Conservation (phyloP, 1,140 invertebrate species). For the Ceratosolen fusciceps region DNA sequence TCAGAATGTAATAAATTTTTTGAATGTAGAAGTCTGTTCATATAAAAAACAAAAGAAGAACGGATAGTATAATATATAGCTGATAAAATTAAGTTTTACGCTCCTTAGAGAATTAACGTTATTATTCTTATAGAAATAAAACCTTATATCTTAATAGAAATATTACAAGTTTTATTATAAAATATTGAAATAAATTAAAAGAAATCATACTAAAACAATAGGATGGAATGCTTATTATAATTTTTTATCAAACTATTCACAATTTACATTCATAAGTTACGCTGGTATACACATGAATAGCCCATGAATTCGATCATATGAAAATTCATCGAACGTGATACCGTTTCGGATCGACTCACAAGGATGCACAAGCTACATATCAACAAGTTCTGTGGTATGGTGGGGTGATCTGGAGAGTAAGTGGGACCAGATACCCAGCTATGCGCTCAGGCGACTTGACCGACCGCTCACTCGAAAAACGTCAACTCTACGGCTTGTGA, state of each 20-base stretch:
- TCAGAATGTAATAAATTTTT: no score
- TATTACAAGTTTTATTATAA: neutral
- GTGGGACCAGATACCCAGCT: neutral
- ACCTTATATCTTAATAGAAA: neutral
- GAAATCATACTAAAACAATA: neutral
- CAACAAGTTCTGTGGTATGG: neutral
- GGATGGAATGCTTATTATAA: neutral
- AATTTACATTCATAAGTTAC: neutral
- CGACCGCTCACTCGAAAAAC: slow-evolving; percentile 27
- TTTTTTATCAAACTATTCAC: neutral
- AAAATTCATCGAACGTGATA: slow-evolving; percentile 3
- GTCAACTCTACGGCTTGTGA: slow-evolving; percentile 29
- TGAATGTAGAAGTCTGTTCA: neutral
- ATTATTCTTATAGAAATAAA: neutral
- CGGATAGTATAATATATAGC: neutral
- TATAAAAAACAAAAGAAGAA: neutral
- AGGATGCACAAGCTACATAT: neutral
- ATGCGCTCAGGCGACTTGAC: neutral
- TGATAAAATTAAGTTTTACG: neutral
- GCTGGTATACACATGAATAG: neutral
- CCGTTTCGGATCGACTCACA: neutral
- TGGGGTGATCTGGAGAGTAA: no score
- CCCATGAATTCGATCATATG: neutral
- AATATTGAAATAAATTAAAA: neutral
- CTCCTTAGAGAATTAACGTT: neutral